Evolutionary conservation across 1,140 invertebrate genomes (phyloP).

Genomic region (Colletes latitarsis): DNA sequence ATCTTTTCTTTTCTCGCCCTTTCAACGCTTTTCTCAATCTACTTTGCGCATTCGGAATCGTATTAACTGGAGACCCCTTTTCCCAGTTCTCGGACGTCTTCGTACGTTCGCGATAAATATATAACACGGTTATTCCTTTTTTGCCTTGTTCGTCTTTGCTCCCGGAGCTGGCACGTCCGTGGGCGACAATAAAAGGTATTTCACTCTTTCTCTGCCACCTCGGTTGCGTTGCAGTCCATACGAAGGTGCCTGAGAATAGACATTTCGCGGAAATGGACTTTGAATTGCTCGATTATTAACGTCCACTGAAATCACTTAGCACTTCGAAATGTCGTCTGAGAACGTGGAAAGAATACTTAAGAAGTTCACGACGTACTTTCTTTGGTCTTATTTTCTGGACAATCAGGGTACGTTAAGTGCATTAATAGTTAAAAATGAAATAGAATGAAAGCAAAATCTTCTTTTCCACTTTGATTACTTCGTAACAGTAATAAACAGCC

Average conservation of each 20-base stretch:
- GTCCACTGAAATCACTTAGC: slow-evolving; percentile 44
- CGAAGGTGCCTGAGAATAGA: slow-evolving; percentile 30
- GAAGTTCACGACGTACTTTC: neutral
- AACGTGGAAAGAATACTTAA: neutral
- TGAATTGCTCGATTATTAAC: slow-evolving; percentile 71
- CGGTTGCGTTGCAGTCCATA: neutral
- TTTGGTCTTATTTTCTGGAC: neutral
- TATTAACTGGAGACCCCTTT: slow-evolving; percentile 54
- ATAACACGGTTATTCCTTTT: slow-evolving; percentile 59
- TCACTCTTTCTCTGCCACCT: slow-evolving; percentile 45
- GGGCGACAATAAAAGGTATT: slow-evolving; percentile 58
- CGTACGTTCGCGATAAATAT: slow-evolving; percentile 46
- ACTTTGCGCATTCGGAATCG: slow-evolving; percentile 69
- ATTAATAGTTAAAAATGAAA: neutral
- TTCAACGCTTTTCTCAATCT: slow-evolving; percentile 22
- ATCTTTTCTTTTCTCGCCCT: neutral
- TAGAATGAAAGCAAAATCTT: too few relatives aligned
- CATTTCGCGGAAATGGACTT: slow-evolving; percentile 73
- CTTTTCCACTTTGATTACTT: too few relatives aligned
- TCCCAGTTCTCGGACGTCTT: slow-evolving; percentile 6
- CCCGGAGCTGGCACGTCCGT: slow-evolving; percentile 43
- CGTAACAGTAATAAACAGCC: too few relatives aligned
- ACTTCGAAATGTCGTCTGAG: neutral
- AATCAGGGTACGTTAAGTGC: neutral
- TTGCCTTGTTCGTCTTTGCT: slow-evolving; percentile 24